phyloP scores from a whole-genome alignment of 2,797 vertebrate species.

The Furcifer pardalis region DNA sequence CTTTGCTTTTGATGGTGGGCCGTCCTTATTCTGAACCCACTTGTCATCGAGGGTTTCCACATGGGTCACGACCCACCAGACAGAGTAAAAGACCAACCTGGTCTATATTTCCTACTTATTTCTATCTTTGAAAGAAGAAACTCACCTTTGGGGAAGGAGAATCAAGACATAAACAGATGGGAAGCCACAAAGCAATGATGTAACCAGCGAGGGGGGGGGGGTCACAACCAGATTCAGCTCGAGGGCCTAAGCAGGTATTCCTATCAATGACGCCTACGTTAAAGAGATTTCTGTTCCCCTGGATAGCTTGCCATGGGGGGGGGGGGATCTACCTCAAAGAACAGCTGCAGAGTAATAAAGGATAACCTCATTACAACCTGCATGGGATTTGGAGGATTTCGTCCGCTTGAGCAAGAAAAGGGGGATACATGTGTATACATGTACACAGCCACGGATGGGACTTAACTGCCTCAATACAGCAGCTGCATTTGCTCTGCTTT shows the following conservation, averaged over 20 bases:
- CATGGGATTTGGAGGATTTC: background rate
- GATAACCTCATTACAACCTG: background rate
- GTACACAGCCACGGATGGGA: too few species aligned
- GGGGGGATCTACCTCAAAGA: background rate
- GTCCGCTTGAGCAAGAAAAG: background rate
- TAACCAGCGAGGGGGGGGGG: background rate
- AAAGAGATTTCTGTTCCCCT: background rate
- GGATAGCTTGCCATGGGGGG: background rate
- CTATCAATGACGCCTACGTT: background rate
- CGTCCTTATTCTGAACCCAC: background rate
- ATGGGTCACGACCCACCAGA: too few species aligned
- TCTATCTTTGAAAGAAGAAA: too few species aligned
- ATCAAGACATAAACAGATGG: too few species aligned
- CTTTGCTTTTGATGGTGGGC: too few species aligned
- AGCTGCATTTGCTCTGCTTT: slow-evolving; percentile 41
- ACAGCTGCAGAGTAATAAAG: background rate
- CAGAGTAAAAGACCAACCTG: too few species aligned
- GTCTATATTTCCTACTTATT: too few species aligned
- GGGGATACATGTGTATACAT: background rate
- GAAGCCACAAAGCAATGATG: background rate
- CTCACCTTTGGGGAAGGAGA: too few species aligned
- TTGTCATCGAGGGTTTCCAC: too few species aligned
- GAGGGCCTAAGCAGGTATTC: background rate
- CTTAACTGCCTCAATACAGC: background rate
- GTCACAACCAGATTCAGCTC: background rate